Conservation (phyloP, 2,113 vertebrate species). For the Mesembrinibis cayennensis region DNA sequence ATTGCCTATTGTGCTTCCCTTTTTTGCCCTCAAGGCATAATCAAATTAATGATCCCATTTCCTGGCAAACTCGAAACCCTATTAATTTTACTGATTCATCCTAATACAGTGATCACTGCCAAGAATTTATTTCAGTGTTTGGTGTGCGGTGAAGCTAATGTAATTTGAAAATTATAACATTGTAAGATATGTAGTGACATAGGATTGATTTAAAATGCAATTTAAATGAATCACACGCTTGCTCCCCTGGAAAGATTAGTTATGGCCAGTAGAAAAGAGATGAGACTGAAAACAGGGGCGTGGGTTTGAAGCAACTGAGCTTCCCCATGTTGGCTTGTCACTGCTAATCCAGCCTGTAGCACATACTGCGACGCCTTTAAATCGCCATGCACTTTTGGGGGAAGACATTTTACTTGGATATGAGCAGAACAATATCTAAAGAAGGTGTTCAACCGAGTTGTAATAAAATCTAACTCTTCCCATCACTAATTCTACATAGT, state of each 20-base stretch:
- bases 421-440: neutral
- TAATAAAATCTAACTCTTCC: neutral
- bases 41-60: slow-evolving; percentile 44
- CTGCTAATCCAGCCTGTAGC: neutral
- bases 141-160: slow-evolving; percentile 33
- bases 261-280: slow-evolving; percentile 28
- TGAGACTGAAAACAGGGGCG: neutral
- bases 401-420: neutral
- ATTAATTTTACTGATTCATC: slow-evolving; percentile 55
- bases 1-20: neutral
- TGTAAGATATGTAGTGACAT: slow-evolving; percentile 39
- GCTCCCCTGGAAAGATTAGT: slow-evolving; percentile 45
- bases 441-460: neutral
- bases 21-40: slow-evolving; percentile 5
- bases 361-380: neutral
- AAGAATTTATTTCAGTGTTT: slow-evolving; percentile 57
- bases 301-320: slow-evolving; percentile 13
- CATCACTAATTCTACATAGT: neutral
- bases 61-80: slow-evolving; percentile 35
- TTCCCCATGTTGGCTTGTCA: neutral
- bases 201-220: slow-evolving; percentile 69
- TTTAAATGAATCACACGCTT: slow-evolving; percentile 54
- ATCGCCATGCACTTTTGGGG: neutral
- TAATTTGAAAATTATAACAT: slow-evolving; percentile 69
- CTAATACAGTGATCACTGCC: slow-evolving; percentile 26